Evolutionary conservation across 2,888 invertebrate species (phyloP).

Genomic region (Rhagophthalmus giganteus): DNA sequence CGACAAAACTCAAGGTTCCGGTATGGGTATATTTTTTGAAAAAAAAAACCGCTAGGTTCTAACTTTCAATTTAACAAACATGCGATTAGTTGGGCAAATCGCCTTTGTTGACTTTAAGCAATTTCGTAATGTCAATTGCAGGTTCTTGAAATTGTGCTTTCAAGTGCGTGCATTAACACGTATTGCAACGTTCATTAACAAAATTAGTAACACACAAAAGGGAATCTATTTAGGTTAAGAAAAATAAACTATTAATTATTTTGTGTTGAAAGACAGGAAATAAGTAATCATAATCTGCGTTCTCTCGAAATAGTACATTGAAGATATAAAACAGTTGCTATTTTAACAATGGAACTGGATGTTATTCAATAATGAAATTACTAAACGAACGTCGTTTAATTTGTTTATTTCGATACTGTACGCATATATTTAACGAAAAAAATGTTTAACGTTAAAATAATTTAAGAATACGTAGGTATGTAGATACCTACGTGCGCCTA

Average conservation of each 20-base stretch:
- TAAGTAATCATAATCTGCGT: constrained; percentile 3
- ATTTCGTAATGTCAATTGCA: constrained; percentile 5
- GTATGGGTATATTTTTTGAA: constrained; percentile 9
- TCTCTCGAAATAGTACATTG: too few relatives aligned
- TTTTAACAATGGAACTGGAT: too few relatives aligned
- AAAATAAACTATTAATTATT: constrained; percentile 20
- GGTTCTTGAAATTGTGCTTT: constrained; percentile 6
- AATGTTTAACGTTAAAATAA: too few relatives aligned
- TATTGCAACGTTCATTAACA: constrained; percentile 14
- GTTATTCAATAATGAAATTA: too few relatives aligned
- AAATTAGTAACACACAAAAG: constrained; percentile 16
- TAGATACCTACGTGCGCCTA: too few relatives aligned
- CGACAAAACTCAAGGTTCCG: constrained; percentile 23
- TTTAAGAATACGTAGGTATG: too few relatives aligned
- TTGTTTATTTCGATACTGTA: too few relatives aligned
- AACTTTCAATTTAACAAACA: constrained; percentile 15
- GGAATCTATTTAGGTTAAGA: constrained; percentile 15
- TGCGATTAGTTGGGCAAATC: constrained; percentile 11
- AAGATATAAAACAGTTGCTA: too few relatives aligned
- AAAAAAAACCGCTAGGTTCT: constrained; percentile 4
- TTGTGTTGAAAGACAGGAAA: constrained; percentile 16
- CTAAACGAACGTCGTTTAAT: too few relatives aligned
- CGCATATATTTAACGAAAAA: too few relatives aligned
- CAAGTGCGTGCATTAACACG: constrained; percentile 19
- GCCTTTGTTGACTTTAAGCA: constrained; percentile 3